These are phyloP conservation scores for Alces alces DNA, from an alignment of 2,113 vertebrate species.

Conservation along the genomic window DNA sequence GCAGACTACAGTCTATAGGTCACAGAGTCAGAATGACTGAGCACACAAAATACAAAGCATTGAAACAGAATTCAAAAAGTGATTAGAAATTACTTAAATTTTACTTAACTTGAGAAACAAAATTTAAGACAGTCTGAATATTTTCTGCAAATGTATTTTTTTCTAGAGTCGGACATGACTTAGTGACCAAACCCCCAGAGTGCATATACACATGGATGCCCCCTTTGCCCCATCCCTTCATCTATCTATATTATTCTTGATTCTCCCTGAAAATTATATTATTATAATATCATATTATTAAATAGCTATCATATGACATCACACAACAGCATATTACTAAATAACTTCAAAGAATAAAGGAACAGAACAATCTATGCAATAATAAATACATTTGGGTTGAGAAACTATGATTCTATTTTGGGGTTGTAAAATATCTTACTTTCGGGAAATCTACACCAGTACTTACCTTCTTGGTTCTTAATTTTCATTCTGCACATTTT, in stretches of 20 bases:
- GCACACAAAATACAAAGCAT: neutral
- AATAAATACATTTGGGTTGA: neutral
- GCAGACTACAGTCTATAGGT: neutral
- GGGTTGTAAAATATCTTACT: neutral
- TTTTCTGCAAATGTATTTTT: neutral
- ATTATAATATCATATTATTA: neutral
- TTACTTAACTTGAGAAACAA: neutral
- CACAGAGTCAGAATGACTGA: neutral
- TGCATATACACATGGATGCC: neutral
- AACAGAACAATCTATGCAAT: neutral
- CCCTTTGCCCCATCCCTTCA: neutral
- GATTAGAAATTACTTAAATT: neutral
- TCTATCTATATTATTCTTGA: neutral
- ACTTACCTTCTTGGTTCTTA: neutral
- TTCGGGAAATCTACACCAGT: neutral
- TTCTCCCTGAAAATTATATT: neutral
- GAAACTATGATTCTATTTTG: neutral
- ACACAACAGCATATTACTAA: neutral
- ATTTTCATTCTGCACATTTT: neutral
- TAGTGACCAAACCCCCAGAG: neutral
- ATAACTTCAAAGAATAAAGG: neutral
- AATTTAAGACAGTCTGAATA: neutral
- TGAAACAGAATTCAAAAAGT: neutral
- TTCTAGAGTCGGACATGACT: neutral
- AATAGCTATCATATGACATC: neutral